A percentile compares a stretch with the other conserved stretches of the same genome.
Conservation (phyloP, 1,140 invertebrate species). For the Drosophila tristis region DNA sequence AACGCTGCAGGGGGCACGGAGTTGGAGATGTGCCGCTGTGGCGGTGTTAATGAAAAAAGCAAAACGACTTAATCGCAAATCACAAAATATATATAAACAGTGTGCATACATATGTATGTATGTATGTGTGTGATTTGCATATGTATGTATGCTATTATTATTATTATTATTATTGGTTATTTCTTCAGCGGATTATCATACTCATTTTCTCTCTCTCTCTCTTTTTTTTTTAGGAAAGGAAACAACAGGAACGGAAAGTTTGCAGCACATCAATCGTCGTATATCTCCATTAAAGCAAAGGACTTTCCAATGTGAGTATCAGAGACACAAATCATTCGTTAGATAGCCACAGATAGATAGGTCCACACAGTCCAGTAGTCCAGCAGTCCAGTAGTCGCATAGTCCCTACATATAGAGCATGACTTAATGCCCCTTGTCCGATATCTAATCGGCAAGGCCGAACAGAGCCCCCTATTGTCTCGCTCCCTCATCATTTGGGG, state of each 20-base stretch:
- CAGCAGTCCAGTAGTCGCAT: background rate
- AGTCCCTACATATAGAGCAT: conserved; percentile 21
- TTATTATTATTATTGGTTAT: conserved; percentile 30
- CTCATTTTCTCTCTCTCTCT: no score
- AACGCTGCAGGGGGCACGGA: conserved; percentile 15
- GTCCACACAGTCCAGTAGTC: no score
- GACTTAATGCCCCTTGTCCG: conserved; percentile 15
- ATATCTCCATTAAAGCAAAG: no score
- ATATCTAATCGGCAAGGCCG: conserved; percentile 25
- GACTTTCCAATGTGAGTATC: no score
- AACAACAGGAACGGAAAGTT: no score
- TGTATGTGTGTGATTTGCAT: conserved; percentile 74
- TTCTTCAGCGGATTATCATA: no score
- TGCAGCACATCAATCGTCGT: no score
- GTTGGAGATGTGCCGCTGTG: no score
- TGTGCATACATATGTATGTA: background rate
- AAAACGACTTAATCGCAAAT: conserved; percentile 77
- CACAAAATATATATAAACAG: background rate
- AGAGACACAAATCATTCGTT: no score
- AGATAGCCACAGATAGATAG: no score
- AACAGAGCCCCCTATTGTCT: conserved; percentile 6
- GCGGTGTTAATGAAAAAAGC: conserved; percentile 77
- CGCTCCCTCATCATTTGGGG: background rate
- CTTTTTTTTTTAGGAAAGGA: no score
- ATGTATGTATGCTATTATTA: conserved; percentile 53